phyloP scores from a whole-genome alignment of 2,888 invertebrate genomes.

The Druceiella hillmani region DNA sequence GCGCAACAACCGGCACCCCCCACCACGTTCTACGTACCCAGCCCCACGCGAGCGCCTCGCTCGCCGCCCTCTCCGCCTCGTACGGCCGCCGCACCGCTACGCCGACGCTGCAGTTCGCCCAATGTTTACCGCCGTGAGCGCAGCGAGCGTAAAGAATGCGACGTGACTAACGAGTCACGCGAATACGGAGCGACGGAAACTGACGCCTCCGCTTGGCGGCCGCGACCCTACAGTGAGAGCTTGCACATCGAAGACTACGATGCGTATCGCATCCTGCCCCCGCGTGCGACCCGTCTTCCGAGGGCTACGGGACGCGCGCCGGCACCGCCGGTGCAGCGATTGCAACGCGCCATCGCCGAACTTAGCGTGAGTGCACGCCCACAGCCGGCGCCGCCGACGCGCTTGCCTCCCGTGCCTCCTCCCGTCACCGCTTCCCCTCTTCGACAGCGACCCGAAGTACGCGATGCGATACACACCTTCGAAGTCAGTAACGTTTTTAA shows the following conservation, averaged over 20 bases:
- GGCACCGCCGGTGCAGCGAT: slow-evolving; percentile 35
- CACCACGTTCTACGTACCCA: slow-evolving; percentile 69
- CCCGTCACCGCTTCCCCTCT: slow-evolving; percentile 31
- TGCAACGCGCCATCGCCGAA: slow-evolving; percentile 41
- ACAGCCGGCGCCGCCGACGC: slow-evolving; percentile 39
- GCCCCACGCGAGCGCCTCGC: slow-evolving; percentile 48
- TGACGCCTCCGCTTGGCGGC: slow-evolving; percentile 33
- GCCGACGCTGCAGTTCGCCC: slow-evolving; percentile 44
- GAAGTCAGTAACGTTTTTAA: slow-evolving; percentile 31
- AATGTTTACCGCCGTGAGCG: slow-evolving; percentile 35
- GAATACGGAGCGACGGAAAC: slow-evolving; percentile 34
- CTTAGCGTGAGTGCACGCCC: slow-evolving; percentile 43
- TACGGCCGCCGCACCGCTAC: slow-evolving; percentile 27
- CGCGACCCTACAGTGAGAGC: slow-evolving; percentile 46
- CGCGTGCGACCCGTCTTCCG: slow-evolving; percentile 32
- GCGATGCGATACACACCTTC: slow-evolving; percentile 39
- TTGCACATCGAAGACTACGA: slow-evolving; percentile 37
- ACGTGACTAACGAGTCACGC: slow-evolving; percentile 35
- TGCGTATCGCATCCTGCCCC: slow-evolving; percentile 40
- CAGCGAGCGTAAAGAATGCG: background rate
- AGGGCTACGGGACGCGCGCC: slow-evolving; percentile 45
- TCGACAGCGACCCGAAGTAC: slow-evolving; percentile 38
- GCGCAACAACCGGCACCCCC: slow-evolving; percentile 51
- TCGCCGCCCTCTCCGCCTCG: slow-evolving; percentile 39
- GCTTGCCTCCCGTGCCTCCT: slow-evolving; percentile 32